A percentile compares a stretch with the other conserved stretches of the same genome.
phyloP scores from a whole-genome alignment of 2,113 vertebrate genomes.

The Spea multiplicata region DNA sequence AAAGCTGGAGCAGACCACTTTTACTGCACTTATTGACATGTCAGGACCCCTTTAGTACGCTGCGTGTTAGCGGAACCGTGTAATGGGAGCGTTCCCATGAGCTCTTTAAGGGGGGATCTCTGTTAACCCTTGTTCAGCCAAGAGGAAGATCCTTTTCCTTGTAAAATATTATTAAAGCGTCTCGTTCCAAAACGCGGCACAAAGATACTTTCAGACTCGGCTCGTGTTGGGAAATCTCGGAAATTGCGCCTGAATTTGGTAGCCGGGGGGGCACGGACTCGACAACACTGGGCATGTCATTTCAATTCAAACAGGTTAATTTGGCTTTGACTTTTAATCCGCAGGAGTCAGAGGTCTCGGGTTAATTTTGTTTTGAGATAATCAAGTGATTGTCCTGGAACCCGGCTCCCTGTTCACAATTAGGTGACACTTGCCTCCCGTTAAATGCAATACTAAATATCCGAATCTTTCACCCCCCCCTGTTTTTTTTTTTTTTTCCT shows the following conservation, averaged over 20 bases:
- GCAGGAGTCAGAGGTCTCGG: conserved; percentile 32
- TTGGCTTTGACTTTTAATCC: conserved; percentile 46
- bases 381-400: conserved; percentile 49
- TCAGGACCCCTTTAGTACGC: not conserved
- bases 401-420: conserved; percentile 49
- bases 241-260: conserved; percentile 17
- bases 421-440: conserved; percentile 42
- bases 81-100: not conserved
- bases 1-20: not conserved
- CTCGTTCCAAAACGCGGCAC: not conserved
- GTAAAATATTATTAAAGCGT: conserved; percentile 2
- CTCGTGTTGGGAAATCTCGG: not conserved
- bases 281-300: conserved; percentile 5
- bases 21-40: conserved; percentile 6
- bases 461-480: conserved; percentile 54
- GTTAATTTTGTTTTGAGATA: conserved; percentile 50
- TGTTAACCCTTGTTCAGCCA: not conserved
- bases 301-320: conserved; percentile 40
- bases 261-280: conserved; percentile 11
- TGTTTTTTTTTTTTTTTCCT: conserved; percentile 12
- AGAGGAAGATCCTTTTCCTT: conserved; percentile 1
- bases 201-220: not conserved
- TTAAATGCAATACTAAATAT: conserved; percentile 56
- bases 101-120: not conserved
- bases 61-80: not conserved